Percentiles rank a stretch among this genome's conserved stretches.
phyloP scores from a whole-genome alignment of 2,113 vertebrate genomes.

The Hipposideros armiger region DNA sequence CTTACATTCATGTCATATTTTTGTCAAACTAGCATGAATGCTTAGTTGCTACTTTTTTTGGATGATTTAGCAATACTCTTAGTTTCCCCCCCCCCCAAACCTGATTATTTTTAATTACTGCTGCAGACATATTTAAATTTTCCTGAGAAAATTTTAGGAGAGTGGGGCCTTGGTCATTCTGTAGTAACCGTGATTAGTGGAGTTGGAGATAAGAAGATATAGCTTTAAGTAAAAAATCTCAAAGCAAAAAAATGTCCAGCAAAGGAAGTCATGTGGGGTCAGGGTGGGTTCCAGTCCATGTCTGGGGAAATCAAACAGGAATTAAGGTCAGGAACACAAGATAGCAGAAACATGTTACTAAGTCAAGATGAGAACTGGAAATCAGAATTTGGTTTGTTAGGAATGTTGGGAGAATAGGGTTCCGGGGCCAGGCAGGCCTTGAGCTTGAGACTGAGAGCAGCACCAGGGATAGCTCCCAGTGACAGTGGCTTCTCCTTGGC shows the following conservation, averaged over 20 bases:
- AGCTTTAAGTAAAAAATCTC: background rate
- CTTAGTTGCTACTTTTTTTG: background rate
- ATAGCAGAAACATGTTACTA: background rate
- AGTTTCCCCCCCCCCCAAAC: background rate
- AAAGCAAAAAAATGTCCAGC: background rate
- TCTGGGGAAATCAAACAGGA: background rate
- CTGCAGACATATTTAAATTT: background rate
- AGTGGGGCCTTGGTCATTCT: background rate
- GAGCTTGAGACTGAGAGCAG: constrained; percentile 10
- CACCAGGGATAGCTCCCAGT: constrained; percentile 76
- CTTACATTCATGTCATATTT: background rate
- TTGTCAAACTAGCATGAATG: background rate
- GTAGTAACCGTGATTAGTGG: background rate
- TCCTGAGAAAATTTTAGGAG: background rate
- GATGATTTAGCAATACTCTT: background rate
- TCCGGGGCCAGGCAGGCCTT: background rate
- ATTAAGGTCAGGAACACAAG: background rate
- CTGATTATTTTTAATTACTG: background rate
- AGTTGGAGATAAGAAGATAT: background rate
- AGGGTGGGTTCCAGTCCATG: background rate
- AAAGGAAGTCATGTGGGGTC: constrained; percentile 9
- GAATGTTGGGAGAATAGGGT: background rate
- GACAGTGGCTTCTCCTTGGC: background rate
- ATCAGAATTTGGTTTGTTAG: background rate
- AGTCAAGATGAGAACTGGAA: background rate